Conservation (phyloP, 2,888 invertebrate species). For the Metallyticus violacea region DNA sequence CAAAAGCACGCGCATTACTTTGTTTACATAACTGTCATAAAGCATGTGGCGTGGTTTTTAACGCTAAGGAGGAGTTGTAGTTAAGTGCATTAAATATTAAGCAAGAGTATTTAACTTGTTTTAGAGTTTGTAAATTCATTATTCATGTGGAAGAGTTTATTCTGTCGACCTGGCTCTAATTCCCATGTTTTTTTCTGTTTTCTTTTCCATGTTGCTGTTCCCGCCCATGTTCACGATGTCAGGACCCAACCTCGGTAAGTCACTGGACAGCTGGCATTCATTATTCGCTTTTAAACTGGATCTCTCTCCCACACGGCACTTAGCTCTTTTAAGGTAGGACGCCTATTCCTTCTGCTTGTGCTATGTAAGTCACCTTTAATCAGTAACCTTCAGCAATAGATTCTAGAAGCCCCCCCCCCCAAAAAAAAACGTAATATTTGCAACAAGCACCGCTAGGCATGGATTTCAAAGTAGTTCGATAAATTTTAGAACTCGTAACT, state of each 20-base stretch:
- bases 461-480: too few relatives aligned
- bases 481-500: too few relatives aligned
- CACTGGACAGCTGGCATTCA: not conserved
- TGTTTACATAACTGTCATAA: not conserved
- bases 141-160: not conserved
- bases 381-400: too few relatives aligned
- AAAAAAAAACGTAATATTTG: too few relatives aligned
- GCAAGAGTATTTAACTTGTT: not conserved
- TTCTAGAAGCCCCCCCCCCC: too few relatives aligned
- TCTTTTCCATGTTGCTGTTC: not conserved
- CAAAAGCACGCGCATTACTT: not conserved
- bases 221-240: not conserved
- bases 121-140: not conserved
- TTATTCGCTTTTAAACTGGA: not conserved
- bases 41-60: not conserved
- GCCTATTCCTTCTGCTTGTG: not conserved
- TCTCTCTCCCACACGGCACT: not conserved
- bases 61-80: not conserved
- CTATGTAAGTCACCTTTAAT: not conserved
- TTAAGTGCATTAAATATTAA: not conserved
- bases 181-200: not conserved
- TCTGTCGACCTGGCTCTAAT: not conserved
- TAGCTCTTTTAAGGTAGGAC: not conserved
- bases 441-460: too few relatives aligned
- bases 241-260: slow-evolving; percentile 12